phyloP scores from a whole-genome alignment of 1,140 invertebrate species.

The Monomorium pharaonis region DNA sequence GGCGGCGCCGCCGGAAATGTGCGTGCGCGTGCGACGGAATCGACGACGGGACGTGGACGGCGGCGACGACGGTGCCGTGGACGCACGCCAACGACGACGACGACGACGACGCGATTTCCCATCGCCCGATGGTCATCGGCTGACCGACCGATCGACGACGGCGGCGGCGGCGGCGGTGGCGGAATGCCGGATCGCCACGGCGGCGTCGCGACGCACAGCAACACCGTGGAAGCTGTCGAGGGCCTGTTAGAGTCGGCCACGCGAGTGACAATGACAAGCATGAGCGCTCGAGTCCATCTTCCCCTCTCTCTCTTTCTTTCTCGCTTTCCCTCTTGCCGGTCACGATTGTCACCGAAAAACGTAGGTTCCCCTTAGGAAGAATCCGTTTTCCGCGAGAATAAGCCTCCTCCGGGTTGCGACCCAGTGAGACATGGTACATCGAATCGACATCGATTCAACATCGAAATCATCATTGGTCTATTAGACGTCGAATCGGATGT shows the following conservation, averaged over 20 bases:
- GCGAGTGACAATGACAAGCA: background rate
- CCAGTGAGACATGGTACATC: no score
- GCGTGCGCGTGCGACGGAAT: constrained; percentile 55
- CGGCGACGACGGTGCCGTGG: background rate
- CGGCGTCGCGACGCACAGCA: constrained; percentile 22
- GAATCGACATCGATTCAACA: no score
- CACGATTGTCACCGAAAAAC: constrained; percentile 1
- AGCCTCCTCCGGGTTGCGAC: no score
- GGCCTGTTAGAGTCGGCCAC: no score
- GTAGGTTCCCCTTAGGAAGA: constrained; percentile 6
- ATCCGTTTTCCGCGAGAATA: background rate
- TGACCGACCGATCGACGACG: background rate
- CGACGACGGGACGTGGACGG: constrained; percentile 48
- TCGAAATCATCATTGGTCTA: no score
- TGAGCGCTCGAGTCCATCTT: background rate
- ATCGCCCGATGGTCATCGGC: background rate
- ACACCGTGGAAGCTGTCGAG: constrained; percentile 3
- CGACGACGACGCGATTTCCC: background rate
- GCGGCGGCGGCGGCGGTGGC: background rate
- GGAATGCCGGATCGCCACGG: constrained; percentile 23
- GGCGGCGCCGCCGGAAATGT: constrained; percentile 42
- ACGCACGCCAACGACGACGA: background rate
- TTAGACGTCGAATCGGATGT: no score
- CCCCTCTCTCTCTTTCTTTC: background rate
- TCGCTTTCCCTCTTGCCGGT: background rate